Evolutionary conservation across 2,113 vertebrate species (phyloP).

Genomic region (Orthonyx spaldingii): DNA sequence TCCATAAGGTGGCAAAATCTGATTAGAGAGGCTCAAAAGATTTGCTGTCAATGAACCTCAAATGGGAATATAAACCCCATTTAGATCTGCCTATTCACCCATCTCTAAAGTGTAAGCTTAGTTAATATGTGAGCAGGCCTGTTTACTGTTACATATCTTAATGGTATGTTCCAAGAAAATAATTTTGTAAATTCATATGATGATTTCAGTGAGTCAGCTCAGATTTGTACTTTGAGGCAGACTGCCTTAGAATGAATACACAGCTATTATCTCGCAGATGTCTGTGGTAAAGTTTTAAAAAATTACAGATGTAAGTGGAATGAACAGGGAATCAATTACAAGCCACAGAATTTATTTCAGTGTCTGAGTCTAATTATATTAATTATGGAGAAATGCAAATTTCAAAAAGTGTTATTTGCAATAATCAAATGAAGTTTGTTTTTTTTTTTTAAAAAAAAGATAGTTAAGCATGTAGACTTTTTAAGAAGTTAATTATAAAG

Average conservation of each 20-base stretch:
- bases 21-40: not conserved
- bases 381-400: slow-evolving; percentile 4
- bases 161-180: not conserved
- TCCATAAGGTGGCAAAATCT: not conserved
- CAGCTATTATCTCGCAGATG: not conserved
- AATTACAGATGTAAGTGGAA: not conserved
- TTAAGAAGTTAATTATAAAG: not conserved
- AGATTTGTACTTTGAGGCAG: not conserved
- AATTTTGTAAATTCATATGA: not conserved
- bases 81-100: not conserved
- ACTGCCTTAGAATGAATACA: not conserved
- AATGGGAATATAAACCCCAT: not conserved
- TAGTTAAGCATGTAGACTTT: not conserved
- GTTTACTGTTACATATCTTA: not conserved
- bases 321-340: not conserved
- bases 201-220: not conserved
- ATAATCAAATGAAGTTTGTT: not conserved
- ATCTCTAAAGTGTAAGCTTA: not conserved
- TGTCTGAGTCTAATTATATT: slow-evolving; percentile 5
- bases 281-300: not conserved
- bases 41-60: not conserved
- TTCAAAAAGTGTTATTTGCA: not conserved
- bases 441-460: not conserved
- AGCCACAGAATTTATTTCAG: not conserved
- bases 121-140: not conserved